These are phyloP conservation scores for Sebastiscus albofasciatus DNA, from an alignment of 2,797 vertebrate species.

Conservation along the genomic window DNA sequence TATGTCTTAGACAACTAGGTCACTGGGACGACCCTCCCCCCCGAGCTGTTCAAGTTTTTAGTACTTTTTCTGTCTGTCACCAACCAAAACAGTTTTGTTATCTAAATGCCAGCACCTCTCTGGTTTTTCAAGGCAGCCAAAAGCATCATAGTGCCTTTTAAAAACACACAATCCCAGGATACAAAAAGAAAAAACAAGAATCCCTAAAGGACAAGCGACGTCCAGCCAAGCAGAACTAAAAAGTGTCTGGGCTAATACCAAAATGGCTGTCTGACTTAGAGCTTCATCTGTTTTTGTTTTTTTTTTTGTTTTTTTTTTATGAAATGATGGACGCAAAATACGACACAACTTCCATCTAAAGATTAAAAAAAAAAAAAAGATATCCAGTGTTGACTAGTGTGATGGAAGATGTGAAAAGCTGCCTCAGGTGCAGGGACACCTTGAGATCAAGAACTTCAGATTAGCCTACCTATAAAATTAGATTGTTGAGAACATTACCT, in stretches of 20 bases:
- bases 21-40: not conserved
- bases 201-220: conserved; percentile 24
- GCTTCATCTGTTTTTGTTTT: not conserved
- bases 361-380: not conserved
- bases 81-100: conserved; percentile 30
- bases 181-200: conserved; percentile 30
- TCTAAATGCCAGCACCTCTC: conserved; percentile 24
- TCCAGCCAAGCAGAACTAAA: conserved; percentile 51
- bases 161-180: conserved; percentile 12
- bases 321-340: not conserved
- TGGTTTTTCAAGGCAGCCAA: conserved; percentile 4
- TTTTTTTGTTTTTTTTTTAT: not conserved
- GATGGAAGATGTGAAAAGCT: not conserved
- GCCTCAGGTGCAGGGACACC: not conserved
- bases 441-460: too few relatives aligned
- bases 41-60: not conserved
- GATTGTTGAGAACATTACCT: too few relatives aligned
- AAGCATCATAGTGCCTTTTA: conserved; percentile 27
- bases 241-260: conserved; percentile 16
- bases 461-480: too few relatives aligned
- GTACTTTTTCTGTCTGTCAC: conserved; percentile 1
- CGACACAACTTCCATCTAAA: too few relatives aligned
- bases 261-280: conserved; percentile 19
- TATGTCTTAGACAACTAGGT: conserved; percentile 28
- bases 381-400: not conserved